Percentiles rank a stretch among this genome's conserved stretches.
Evolutionary conservation across 2,113 vertebrate genomes (phyloP).

Genomic region (Otolemur garnettii): DNA sequence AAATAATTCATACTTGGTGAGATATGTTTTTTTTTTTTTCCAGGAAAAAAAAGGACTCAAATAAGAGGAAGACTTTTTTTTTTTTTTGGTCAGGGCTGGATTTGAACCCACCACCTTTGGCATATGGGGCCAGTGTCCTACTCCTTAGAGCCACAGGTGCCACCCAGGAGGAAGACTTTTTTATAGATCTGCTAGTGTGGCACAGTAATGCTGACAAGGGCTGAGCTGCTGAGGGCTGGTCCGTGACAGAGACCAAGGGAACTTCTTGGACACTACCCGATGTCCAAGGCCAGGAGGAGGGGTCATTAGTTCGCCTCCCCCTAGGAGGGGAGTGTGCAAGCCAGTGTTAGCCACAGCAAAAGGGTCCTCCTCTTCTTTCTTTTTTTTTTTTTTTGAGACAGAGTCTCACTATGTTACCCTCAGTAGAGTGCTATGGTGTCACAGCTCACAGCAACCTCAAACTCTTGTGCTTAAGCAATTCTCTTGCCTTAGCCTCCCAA

Average conservation of each 20-base stretch:
- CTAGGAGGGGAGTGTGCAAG: neutral
- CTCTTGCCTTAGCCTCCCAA: too few relatives aligned
- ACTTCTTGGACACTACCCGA: neutral
- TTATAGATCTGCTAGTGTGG: too few relatives aligned
- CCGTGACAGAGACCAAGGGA: rapidly evolving
- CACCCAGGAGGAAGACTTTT: neutral
- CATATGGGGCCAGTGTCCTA: too few relatives aligned
- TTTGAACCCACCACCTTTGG: too few relatives aligned
- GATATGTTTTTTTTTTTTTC: neutral
- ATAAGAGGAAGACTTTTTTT: neutral
- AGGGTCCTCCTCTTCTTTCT: neutral
- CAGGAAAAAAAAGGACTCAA: neutral
- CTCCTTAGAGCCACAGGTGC: too few relatives aligned
- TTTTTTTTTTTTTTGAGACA: too few relatives aligned
- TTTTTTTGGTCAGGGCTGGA: too few relatives aligned
- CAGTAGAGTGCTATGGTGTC: too few relatives aligned
- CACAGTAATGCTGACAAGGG: too few relatives aligned
- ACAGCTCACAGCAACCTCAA: too few relatives aligned
- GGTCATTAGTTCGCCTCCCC: neutral
- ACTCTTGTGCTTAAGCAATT: too few relatives aligned
- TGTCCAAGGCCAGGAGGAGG: neutral
- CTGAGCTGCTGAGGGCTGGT: neutral
- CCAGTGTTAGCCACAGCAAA: neutral
- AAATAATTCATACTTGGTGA: conserved; percentile 59
- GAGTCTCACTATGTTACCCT: too few relatives aligned